Conservation (phyloP, 2,888 invertebrate genomes). For the Dioctria linearis region DNA sequence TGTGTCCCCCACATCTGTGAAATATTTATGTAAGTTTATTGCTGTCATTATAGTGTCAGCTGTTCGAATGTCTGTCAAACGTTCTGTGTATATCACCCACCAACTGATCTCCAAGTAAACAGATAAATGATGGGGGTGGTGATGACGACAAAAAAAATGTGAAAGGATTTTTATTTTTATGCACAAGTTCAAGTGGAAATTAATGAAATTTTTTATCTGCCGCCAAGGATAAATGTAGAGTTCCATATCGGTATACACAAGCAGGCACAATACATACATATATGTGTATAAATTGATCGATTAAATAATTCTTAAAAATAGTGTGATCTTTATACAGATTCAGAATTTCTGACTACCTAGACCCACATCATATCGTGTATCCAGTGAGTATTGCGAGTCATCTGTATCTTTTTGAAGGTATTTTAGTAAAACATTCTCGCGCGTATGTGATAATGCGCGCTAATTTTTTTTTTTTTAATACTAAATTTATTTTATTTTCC, state of each 20-base stretch:
- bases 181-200: conserved; percentile 14
- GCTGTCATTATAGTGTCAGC: conserved; percentile 43
- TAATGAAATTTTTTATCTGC: background rate
- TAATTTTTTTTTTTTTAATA: background rate
- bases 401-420: background rate
- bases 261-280: too few species aligned
- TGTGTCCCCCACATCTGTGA: background rate
- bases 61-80: conserved; percentile 34
- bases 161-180: conserved; percentile 31
- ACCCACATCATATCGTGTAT: too few species aligned
- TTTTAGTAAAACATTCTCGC: background rate
- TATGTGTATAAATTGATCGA: conserved; percentile 15
- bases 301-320: conserved; percentile 42
- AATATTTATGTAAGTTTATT: too few species aligned
- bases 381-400: too few species aligned
- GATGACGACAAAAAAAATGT: background rate
- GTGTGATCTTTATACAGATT: conserved; percentile 23
- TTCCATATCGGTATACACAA: too few species aligned
- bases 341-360: background rate
- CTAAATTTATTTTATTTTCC: too few species aligned
- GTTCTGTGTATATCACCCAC: background rate
- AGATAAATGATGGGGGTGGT: conserved; percentile 4
- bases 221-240: too few species aligned
- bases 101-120: background rate
- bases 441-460: background rate